Conservation (phyloP, 2,888 invertebrate genomes). For the Micropterix aruncella region DNA sequence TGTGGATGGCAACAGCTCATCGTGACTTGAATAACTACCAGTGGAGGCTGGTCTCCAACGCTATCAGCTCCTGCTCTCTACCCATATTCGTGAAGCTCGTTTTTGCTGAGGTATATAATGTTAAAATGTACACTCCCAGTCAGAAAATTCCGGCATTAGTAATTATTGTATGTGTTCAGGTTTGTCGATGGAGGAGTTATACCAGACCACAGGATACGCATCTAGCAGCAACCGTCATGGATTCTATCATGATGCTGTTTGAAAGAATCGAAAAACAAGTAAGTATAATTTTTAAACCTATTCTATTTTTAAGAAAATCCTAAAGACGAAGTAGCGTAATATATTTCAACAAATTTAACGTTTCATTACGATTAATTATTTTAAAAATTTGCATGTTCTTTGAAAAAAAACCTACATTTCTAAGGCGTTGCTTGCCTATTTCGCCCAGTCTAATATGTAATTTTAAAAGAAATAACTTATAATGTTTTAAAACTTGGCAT, state of each 20-base stretch:
- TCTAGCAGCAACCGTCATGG: slow-evolving; percentile 89
- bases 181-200: slow-evolving; percentile 94
- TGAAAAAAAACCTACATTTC: no score
- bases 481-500: no score
- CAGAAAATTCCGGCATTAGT: no score
- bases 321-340: no score
- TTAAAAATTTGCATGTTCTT: no score
- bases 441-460: no score
- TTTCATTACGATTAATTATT: no score
- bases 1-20: slow-evolving; percentile 87
- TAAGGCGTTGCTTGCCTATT: no score
- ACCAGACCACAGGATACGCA: slow-evolving; percentile 88
- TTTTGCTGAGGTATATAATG: slow-evolving; percentile 83
- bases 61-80: slow-evolving; percentile 82
- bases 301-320: no score
- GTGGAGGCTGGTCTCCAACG: slow-evolving; percentile 88
- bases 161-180: slow-evolving; percentile 21
- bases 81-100: slow-evolving; percentile 96
- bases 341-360: no score
- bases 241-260: slow-evolving; percentile 93
- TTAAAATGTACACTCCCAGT: no score
- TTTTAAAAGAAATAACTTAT: no score
- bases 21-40: slow-evolving; percentile 86
- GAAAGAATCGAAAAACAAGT: slow-evolving; percentile 91
- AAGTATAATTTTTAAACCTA: slow-evolving; percentile 1